Conservation (phyloP, 2,888 invertebrate genomes). For the Eupithecia inturbata region DNA sequence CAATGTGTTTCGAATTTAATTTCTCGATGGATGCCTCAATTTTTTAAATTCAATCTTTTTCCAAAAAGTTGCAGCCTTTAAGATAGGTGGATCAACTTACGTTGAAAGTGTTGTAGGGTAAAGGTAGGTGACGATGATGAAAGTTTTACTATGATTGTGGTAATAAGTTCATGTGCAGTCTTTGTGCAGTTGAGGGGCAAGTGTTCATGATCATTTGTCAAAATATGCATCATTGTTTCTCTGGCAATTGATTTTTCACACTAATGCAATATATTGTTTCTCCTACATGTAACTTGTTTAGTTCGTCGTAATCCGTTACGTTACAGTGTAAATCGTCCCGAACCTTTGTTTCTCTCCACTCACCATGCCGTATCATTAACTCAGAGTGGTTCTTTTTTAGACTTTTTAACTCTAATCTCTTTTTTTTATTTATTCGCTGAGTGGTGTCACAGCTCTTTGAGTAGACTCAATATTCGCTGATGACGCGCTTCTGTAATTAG, state of each 20-base stretch:
- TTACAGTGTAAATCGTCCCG: constrained; percentile 63
- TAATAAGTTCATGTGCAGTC: too few species aligned
- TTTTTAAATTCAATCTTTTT: not conserved
- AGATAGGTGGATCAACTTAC: too few species aligned
- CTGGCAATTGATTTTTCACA: not conserved
- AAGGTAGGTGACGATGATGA: too few species aligned
- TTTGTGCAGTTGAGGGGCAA: too few species aligned
- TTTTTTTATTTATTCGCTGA: constrained; percentile 75
- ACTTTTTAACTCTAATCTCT: constrained; percentile 80
- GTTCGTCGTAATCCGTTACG: constrained; percentile 39
- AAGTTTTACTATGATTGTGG: too few species aligned
- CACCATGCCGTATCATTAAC: constrained; percentile 84
- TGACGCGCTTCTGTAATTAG: constrained; percentile 65
- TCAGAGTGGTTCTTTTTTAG: constrained; percentile 81
- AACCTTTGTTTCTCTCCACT: constrained; percentile 81
- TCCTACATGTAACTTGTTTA: not conserved
- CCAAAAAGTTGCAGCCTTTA: too few species aligned
- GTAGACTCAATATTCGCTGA: constrained; percentile 66
- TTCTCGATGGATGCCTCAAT: not conserved
- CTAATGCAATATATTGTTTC: not conserved
- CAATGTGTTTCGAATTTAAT: not conserved
- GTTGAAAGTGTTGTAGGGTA: too few species aligned
- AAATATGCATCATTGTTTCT: too few species aligned
- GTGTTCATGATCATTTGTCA: too few species aligned
- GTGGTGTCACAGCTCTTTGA: constrained; percentile 76